Evolutionary conservation across 2,113 vertebrate species (phyloP).

Genomic region (Oryzias javanicus): DNA sequence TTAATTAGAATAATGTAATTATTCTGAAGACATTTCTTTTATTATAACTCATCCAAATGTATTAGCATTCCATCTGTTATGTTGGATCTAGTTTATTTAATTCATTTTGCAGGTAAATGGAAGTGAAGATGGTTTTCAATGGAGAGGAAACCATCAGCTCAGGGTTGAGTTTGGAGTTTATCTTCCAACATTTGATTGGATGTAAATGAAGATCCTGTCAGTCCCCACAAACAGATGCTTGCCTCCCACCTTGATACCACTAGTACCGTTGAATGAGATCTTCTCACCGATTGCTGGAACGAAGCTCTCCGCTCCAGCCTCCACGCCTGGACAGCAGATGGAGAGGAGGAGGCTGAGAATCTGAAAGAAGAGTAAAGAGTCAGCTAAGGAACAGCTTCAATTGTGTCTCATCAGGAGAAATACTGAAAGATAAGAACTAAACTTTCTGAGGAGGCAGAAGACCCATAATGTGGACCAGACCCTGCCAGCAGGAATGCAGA

Average conservation of each 20-base stretch:
- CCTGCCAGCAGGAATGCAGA: too few species aligned
- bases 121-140: too few species aligned
- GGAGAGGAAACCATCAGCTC: too few species aligned
- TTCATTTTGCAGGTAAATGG: too few species aligned
- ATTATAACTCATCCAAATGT: too few species aligned
- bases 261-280: slow-evolving; percentile 60
- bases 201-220: slow-evolving; percentile 35
- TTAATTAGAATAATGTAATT: too few species aligned
- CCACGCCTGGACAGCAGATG: slow-evolving; percentile 57
- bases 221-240: background rate
- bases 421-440: slow-evolving; percentile 6
- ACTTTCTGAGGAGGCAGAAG: slow-evolving; percentile 31
- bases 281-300: slow-evolving; percentile 64
- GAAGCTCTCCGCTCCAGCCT: slow-evolving; percentile 50
- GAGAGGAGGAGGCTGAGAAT: slow-evolving; percentile 24
- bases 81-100: too few species aligned
- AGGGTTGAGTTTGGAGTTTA: too few species aligned
- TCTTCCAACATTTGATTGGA: background rate
- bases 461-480: slow-evolving; percentile 21
- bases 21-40: too few species aligned
- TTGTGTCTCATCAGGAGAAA: slow-evolving; percentile 14
- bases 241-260: slow-evolving; percentile 5
- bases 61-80: too few species aligned
- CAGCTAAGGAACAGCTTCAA: slow-evolving; percentile 9
- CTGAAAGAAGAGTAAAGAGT: slow-evolving; percentile 5